Percentiles rank a stretch among this genome's conserved stretches.
These are phyloP conservation scores for Ctenopoma multispine DNA, from an alignment of 2,797 vertebrate species.

Conservation along the genomic window DNA sequence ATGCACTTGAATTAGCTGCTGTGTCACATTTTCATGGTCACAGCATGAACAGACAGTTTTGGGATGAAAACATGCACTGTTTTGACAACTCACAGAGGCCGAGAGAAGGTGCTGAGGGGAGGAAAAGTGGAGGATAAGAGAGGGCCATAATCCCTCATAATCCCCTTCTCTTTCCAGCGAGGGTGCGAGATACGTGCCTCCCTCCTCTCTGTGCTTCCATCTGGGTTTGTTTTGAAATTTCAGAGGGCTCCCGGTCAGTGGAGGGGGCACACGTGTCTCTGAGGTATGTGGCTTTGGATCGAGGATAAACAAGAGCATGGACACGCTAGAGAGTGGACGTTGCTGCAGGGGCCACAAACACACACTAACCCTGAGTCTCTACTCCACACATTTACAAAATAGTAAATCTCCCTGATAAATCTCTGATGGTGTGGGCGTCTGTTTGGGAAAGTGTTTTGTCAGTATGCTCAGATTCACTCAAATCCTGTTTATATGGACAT, in stretches of 20 bases:
- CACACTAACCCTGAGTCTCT: background rate
- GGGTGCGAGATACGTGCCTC: slow-evolving; percentile 13
- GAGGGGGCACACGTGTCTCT: slow-evolving; percentile 25
- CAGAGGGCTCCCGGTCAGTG: slow-evolving; percentile 1
- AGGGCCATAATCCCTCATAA: slow-evolving; percentile 67
- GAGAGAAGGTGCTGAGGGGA: slow-evolving; percentile 41
- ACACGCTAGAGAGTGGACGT: background rate
- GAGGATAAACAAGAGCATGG: slow-evolving; percentile 39
- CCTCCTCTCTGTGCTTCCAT: slow-evolving; percentile 16
- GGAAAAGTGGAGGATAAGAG: slow-evolving; percentile 53
- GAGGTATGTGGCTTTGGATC: slow-evolving; percentile 46
- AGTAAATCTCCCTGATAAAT: background rate
- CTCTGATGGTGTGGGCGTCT: background rate
- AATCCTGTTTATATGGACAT: background rate
- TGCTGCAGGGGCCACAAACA: background rate
- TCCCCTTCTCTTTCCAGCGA: slow-evolving; percentile 42
- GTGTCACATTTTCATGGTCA: background rate
- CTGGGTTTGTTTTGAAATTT: slow-evolving; percentile 59
- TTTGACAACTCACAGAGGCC: background rate
- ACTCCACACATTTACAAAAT: too few species aligned
- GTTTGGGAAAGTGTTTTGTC: background rate
- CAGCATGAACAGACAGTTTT: background rate
- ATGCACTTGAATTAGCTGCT: background rate
- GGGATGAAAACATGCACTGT: slow-evolving; percentile 15
- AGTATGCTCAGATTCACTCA: background rate